Evolutionary conservation across 1,140 invertebrate genomes (phyloP).

Genomic region (Ostrea edulis): DNA sequence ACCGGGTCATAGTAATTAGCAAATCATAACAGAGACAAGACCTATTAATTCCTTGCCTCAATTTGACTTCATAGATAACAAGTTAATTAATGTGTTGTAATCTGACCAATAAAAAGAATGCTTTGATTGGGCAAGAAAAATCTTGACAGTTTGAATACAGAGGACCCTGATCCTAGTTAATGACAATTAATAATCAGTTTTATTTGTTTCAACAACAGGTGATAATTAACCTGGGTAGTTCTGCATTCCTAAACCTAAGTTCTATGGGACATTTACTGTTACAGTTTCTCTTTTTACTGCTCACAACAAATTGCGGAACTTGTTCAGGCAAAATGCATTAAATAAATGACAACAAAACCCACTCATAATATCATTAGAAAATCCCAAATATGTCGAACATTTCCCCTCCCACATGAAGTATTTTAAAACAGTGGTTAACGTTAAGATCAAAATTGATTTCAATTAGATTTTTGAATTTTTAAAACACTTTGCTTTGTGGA

Average conservation of each 20-base stretch:
- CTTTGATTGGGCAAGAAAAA: background rate
- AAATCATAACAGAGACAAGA: background rate
- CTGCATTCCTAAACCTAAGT: background rate
- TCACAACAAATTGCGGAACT: background rate
- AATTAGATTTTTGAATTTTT: background rate
- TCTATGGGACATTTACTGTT: background rate
- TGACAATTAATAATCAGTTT: background rate
- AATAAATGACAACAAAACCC: background rate
- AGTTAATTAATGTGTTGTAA: background rate
- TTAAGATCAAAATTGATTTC: conserved; percentile 11
- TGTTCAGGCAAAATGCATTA: background rate
- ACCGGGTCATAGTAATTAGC: background rate
- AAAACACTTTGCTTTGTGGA: background rate
- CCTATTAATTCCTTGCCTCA: background rate
- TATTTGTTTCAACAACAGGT: background rate
- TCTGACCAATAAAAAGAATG: background rate
- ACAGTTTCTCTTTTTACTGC: background rate
- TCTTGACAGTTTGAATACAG: background rate
- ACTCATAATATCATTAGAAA: background rate
- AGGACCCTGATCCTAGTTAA: background rate
- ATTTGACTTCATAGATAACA: background rate
- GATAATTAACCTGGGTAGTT: conserved; percentile 5
- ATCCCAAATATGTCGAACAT: background rate
- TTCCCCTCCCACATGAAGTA: background rate
- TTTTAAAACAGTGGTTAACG: background rate